Conservation (phyloP, 2,797 vertebrate species). For the Cirrhinus molitorella region DNA sequence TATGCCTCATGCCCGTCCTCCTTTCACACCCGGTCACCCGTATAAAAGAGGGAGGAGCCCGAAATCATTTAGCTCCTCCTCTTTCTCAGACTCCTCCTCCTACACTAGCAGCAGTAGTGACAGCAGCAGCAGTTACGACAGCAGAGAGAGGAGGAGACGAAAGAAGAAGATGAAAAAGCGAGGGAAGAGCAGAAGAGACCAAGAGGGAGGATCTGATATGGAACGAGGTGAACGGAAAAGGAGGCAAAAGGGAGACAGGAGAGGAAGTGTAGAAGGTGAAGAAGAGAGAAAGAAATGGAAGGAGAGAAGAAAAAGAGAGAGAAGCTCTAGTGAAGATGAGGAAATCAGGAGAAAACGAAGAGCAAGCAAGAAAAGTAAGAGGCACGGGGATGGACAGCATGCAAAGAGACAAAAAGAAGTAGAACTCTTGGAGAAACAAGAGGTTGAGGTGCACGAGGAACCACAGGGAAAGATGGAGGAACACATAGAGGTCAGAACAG, state of each 20-base stretch:
- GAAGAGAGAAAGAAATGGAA: slow-evolving; percentile 51
- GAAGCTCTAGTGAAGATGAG: slow-evolving; percentile 23
- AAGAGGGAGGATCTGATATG: slow-evolving; percentile 55
- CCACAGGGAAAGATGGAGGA: slow-evolving; percentile 59
- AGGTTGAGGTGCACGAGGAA: slow-evolving; percentile 59
- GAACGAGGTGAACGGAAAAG: slow-evolving; percentile 58
- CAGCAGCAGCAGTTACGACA: slow-evolving; percentile 62
- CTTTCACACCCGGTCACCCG: slow-evolving; percentile 45
- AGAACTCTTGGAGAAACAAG: slow-evolving; percentile 37
- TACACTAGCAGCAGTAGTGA: slow-evolving; percentile 67
- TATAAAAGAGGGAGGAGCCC: slow-evolving; percentile 47
- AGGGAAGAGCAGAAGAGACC: slow-evolving; percentile 41
- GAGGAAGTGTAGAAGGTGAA: slow-evolving; percentile 55
- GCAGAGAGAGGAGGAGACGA: slow-evolving; percentile 62
- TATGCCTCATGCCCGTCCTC: slow-evolving; percentile 43
- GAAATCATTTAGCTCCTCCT: slow-evolving; percentile 55
- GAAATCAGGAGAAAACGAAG: slow-evolving; percentile 63
- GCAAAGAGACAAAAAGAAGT: slow-evolving; percentile 36
- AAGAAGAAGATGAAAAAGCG: slow-evolving; percentile 58
- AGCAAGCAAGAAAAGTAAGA: slow-evolving; percentile 54
- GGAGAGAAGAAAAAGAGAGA: slow-evolving; percentile 46
- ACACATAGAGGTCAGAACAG: slow-evolving; percentile 64
- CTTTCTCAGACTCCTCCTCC: slow-evolving; percentile 58
- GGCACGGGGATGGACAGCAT: slow-evolving; percentile 32
- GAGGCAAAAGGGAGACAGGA: slow-evolving; percentile 54